Percentiles rank a stretch among this genome's conserved stretches.
These are phyloP conservation scores for Eurois occulta DNA, from an alignment of 2,888 invertebrate genomes.

Conservation along the genomic window DNA sequence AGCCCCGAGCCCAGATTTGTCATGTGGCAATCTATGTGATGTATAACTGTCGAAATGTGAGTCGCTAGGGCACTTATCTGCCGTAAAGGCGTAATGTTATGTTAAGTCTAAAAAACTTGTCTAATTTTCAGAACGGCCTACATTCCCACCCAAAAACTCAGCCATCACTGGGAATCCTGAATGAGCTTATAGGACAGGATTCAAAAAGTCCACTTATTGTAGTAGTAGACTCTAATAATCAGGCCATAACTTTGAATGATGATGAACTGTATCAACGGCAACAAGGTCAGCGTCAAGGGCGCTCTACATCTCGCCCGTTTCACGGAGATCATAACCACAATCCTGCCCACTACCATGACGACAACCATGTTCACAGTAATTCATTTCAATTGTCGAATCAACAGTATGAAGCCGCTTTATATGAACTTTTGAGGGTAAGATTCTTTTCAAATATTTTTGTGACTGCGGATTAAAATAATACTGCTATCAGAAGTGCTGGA, in stretches of 20 bases:
- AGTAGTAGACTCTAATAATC: constrained; percentile 24
- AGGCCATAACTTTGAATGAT: neutral
- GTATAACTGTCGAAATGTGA: neutral
- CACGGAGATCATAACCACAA: neutral
- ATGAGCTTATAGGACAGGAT: constrained; percentile 22
- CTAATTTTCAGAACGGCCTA: constrained; percentile 27
- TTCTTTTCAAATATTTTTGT: neutral
- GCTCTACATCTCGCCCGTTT: constrained; percentile 5
- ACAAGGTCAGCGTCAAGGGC: neutral
- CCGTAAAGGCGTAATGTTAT: neutral
- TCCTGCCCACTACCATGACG: neutral
- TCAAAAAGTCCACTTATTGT: constrained; percentile 42
- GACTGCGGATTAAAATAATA: neutral
- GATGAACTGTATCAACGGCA: neutral
- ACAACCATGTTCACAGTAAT: neutral
- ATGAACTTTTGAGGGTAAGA: constrained; percentile 30
- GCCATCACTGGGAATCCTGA: constrained; percentile 31
- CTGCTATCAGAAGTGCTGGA: neutral
- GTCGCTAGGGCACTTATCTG: neutral
- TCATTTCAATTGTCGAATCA: neutral
- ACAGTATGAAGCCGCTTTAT: constrained; percentile 16
- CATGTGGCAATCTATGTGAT: neutral
- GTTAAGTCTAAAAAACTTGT: neutral
- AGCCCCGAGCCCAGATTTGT: neutral
- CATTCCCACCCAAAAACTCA: constrained; percentile 10